Evolutionary conservation across 2,797 vertebrate species (phyloP).

Genomic region (Oryzias dopingdopingensis): DNA sequence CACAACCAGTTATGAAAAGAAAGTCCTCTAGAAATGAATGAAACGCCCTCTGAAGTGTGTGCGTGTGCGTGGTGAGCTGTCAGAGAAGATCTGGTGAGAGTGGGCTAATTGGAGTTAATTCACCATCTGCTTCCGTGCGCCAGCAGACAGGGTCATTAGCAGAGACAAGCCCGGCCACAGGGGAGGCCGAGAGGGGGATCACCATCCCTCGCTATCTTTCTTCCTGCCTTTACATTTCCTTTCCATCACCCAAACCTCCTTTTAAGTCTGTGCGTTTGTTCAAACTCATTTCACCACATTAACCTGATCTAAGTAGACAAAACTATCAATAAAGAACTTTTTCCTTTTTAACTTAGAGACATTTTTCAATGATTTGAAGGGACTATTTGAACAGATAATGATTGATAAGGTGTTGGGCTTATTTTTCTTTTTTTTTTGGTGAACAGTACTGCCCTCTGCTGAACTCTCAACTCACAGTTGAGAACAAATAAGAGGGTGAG

Average conservation of each 20-base stretch:
- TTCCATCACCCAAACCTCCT: conserved; percentile 18
- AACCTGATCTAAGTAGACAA: neutral
- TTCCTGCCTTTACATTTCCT: conserved; percentile 34
- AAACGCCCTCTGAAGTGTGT: conserved; percentile 14
- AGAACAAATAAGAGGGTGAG: too few relatives aligned
- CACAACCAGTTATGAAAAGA: neutral
- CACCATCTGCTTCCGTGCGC: conserved; percentile 74
- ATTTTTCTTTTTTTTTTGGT: neutral
- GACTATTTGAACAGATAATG: neutral
- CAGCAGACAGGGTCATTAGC: conserved; percentile 76
- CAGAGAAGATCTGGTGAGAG: conserved; percentile 68
- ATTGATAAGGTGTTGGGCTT: neutral
- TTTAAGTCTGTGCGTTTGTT: conserved; percentile 5
- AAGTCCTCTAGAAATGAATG: conserved; percentile 11
- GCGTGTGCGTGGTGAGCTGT: conserved; percentile 59
- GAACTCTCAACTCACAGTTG: conserved; percentile 12
- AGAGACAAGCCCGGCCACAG: conserved; percentile 75
- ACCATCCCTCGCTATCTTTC: conserved; percentile 54
- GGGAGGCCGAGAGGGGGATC: conserved; percentile 66
- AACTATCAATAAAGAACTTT: neutral
- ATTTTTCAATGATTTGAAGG: conserved; percentile 7
- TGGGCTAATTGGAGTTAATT: conserved; percentile 79
- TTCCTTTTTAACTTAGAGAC: neutral
- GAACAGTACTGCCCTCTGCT: conserved; percentile 60
- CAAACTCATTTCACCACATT: conserved; percentile 7